phyloP scores from a whole-genome alignment of 2,888 invertebrate species.

The Parnassius orleans region DNA sequence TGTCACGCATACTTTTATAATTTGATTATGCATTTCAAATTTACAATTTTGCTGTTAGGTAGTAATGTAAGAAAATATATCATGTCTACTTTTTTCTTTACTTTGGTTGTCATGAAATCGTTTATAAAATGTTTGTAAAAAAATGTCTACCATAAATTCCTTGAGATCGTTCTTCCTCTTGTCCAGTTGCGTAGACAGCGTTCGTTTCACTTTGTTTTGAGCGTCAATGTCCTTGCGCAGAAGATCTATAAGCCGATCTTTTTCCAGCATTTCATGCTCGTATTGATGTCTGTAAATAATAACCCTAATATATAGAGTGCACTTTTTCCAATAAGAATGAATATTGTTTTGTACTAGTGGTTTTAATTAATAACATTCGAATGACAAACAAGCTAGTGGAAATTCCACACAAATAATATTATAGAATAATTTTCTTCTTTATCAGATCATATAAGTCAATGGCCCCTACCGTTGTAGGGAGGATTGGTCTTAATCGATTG shows the following conservation, averaged over 20 bases:
- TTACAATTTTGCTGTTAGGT: too few species aligned
- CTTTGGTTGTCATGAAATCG: too few species aligned
- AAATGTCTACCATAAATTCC: conserved; percentile 81
- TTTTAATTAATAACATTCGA: too few species aligned
- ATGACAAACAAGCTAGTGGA: too few species aligned
- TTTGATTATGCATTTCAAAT: too few species aligned
- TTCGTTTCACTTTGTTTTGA: conserved; percentile 78
- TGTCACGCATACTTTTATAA: too few species aligned
- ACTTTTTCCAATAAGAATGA: neutral
- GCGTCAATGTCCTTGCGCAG: conserved; percentile 82
- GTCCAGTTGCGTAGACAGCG: conserved; percentile 77
- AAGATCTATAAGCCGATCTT: conserved; percentile 78
- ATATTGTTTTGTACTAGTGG: neutral
- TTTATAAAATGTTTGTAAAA: neutral
- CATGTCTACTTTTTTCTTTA: too few species aligned
- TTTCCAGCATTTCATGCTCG: conserved; percentile 82
- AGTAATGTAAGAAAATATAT: too few species aligned
- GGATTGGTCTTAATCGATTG: too few species aligned
- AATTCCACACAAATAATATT: neutral
- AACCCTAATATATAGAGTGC: neutral
- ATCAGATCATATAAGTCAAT: neutral
- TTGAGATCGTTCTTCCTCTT: conserved; percentile 81
- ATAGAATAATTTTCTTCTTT: neutral
- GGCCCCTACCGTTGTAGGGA: too few species aligned
- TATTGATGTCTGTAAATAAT: conserved; percentile 52